These are phyloP conservation scores for Galbula dea DNA, from an alignment of 2,113 vertebrate genomes.

Conservation along the genomic window DNA sequence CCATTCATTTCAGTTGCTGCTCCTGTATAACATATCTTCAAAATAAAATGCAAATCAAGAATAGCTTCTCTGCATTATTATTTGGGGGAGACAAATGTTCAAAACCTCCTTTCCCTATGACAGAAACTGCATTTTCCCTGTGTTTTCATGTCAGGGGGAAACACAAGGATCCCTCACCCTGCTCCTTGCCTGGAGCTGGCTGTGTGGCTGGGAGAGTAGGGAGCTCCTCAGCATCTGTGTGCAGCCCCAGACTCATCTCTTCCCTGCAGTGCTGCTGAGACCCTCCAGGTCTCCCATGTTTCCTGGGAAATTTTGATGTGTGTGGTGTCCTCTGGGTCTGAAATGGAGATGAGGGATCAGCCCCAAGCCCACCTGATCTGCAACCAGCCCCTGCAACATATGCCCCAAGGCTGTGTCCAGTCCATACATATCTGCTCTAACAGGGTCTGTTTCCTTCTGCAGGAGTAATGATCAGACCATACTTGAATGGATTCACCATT, in stretches of 20 bases:
- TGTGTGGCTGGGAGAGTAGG: fast-evolving
- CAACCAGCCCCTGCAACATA: background rate
- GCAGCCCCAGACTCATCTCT: background rate
- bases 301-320: background rate
- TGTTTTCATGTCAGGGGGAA: background rate
- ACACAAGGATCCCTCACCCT: background rate
- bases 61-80: background rate
- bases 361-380: fast-evolving
- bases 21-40: background rate
- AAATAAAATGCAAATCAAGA: background rate
- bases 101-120: background rate
- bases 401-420: background rate
- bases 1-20: background rate
- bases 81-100: background rate
- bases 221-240: background rate
- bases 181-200: background rate
- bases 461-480: constrained; percentile 95
- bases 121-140: background rate
- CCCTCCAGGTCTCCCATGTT: background rate
- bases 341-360: background rate
- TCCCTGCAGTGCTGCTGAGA: background rate
- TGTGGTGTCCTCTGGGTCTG: background rate
- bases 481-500: constrained; percentile 83
- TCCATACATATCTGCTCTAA: background rate
- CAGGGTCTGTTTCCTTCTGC: constrained; percentile 56